phyloP scores from a whole-genome alignment of 2,113 vertebrate genomes.

The Lutjanus erythropterus region DNA sequence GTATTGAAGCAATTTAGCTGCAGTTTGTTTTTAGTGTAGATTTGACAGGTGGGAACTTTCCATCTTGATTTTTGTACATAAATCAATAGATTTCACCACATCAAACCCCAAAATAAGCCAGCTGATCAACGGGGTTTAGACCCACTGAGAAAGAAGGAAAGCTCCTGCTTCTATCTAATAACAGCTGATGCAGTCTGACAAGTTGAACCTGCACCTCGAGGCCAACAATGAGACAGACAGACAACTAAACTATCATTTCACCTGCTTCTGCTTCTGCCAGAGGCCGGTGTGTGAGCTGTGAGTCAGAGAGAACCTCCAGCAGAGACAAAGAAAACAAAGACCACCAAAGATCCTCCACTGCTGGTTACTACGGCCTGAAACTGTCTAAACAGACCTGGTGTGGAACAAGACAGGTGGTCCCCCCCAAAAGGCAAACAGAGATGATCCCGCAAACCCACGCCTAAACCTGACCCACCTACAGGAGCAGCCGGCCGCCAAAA shows the following conservation, averaged over 20 bases:
- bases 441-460: conserved; percentile 58
- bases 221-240: neutral
- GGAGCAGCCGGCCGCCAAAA: conserved; percentile 1
- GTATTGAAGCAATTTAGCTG: too few relatives aligned
- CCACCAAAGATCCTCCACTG: conserved; percentile 64
- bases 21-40: neutral
- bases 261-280: conserved; percentile 16
- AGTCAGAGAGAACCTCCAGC: conserved; percentile 42
- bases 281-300: neutral
- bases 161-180: neutral
- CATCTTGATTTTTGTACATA: neutral
- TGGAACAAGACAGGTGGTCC: conserved; percentile 77
- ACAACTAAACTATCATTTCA: conserved; percentile 4
- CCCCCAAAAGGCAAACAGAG: conserved; percentile 51
- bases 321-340: conserved; percentile 67
- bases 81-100: neutral
- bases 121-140: neutral
- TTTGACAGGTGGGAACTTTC: neutral
- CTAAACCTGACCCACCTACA: conserved; percentile 54
- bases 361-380: conserved; percentile 36
- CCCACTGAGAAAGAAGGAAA: neutral
- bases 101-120: neutral
- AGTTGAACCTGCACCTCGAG: conserved; percentile 15
- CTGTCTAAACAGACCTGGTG: conserved; percentile 53
- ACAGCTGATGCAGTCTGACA: neutral